Base-by-base conservation (phyloP, 2,797 vertebrate species). In the Dipus sagitta region DNA sequence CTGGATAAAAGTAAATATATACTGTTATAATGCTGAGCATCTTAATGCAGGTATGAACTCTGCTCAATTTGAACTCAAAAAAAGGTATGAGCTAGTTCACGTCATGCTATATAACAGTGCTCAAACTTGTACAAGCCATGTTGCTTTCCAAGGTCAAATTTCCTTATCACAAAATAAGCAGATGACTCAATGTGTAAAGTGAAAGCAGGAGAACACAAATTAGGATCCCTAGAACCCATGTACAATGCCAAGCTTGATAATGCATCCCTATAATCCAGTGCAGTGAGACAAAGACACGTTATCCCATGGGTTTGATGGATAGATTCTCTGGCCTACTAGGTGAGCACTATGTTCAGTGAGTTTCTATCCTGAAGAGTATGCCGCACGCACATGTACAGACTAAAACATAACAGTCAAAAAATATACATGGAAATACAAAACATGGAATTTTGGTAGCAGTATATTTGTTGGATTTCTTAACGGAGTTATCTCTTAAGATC, bases 381-480 rank as follows among this genome's bases (percentile, higher is more conserved):
- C 3, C 54, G 15, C 13, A 58, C 54, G 15, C 54, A 58, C 13
- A 58, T 58, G 54, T 17, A 58, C 54, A 58, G 54, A 58, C 54
- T 17, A 58, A 58, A 58, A 14, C 14, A 58, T 54, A 58, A 4
- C 54, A 47, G 8, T 9, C 47, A 58, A 11, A 58, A 58, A 58
- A 58, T 58, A 17, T 58, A 17, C 13, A 17, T 58, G 17, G 12
- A 4, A 17, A 14, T 58, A 72, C 38, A 68, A 74, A 47, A 47
- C 6, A 47, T 47, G 14, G 12, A 1, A 3, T 70, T 42, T 30
- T 6, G 3, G 6, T 4, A 23, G 75, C n/a, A 62, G 47, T 1
- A 87, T 23, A 67, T 2, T 62, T 80, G 83, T 15, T 90, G 54
- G 91, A 91, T 64, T 81, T 92, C n/a, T 64, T 72, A 87, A 42